Evolutionary conservation across 2,113 vertebrate species (phyloP).

Genomic region (Psammodynastes pulverulentus): DNA sequence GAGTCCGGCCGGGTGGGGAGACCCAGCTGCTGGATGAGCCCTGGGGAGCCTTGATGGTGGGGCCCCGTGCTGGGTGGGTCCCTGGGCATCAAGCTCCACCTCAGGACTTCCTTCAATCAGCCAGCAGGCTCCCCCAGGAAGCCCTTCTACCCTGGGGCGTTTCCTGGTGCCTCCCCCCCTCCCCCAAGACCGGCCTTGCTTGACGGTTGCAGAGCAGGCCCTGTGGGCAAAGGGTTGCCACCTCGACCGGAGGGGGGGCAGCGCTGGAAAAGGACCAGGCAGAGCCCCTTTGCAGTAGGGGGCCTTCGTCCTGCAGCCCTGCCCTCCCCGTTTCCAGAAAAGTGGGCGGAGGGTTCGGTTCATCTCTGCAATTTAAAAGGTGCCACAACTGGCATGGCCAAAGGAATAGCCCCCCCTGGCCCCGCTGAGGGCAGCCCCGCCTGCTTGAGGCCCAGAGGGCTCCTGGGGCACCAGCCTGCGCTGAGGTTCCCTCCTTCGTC

Average conservation of each 20-base stretch:
- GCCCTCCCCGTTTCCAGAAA: not conserved
- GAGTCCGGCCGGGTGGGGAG: not conserved
- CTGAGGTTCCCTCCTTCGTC: not conserved
- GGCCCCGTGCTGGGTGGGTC: not conserved
- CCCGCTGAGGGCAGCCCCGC: not conserved
- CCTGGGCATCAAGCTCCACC: not conserved
- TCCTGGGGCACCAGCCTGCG: not conserved
- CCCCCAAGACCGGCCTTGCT: not conserved
- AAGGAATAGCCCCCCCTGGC: not conserved
- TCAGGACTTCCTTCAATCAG: not conserved
- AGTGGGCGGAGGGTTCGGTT: not conserved
- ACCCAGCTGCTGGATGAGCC: not conserved
- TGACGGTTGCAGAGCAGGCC: not conserved
- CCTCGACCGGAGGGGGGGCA: not conserved
- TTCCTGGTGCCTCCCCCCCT: not conserved
- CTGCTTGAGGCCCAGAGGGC: not conserved
- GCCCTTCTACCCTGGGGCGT: not conserved
- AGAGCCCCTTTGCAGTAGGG: too few relatives aligned
- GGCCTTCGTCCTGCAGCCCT: not conserved
- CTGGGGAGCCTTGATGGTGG: not conserved
- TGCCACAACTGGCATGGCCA: not conserved
- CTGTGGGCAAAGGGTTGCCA: not conserved
- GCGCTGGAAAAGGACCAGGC: not conserved
- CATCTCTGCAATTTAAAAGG: not conserved
- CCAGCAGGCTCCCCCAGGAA: not conserved